A percentile compares a stretch with the other conserved stretches of the same genome.
Evolutionary conservation across 2,113 vertebrate species (phyloP).

Genomic region (Brachypodius melanocephalos): DNA sequence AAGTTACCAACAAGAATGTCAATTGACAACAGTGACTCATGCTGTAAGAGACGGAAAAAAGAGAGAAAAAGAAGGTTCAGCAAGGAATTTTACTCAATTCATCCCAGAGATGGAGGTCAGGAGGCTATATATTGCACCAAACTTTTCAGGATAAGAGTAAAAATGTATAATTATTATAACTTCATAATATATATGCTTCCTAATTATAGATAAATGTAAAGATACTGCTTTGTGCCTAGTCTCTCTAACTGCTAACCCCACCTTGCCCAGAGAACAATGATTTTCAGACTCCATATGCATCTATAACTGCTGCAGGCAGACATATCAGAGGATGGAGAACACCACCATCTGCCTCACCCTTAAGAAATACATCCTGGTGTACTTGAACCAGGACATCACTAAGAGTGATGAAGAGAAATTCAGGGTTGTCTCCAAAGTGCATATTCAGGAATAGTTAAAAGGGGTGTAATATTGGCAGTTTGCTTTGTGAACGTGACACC

Average conservation of each 20-base stretch:
- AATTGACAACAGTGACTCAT: neutral
- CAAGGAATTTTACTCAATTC: neutral
- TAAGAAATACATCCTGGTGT: neutral
- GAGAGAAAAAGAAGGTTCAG: neutral
- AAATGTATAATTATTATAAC: neutral
- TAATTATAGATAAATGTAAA: neutral
- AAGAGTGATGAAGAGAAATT: neutral
- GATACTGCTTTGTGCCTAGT: neutral
- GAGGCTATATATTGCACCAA: neutral
- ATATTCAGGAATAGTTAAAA: neutral
- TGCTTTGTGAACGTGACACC: neutral
- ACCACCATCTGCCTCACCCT: neutral
- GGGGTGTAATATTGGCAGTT: fast-evolving
- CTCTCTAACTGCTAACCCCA: neutral
- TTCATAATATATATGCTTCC: neutral
- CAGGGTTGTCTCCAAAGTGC: neutral
- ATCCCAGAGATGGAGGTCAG: neutral
- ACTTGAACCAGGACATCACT: neutral
- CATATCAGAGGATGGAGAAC: neutral
- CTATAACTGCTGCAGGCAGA: neutral
- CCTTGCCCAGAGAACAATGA: neutral
- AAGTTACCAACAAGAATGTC: neutral
- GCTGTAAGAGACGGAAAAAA: neutral
- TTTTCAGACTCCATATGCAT: neutral
- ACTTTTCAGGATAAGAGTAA: neutral